Conservation (phyloP, 2,113 vertebrate species). For the Nanorana parkeri region DNA sequence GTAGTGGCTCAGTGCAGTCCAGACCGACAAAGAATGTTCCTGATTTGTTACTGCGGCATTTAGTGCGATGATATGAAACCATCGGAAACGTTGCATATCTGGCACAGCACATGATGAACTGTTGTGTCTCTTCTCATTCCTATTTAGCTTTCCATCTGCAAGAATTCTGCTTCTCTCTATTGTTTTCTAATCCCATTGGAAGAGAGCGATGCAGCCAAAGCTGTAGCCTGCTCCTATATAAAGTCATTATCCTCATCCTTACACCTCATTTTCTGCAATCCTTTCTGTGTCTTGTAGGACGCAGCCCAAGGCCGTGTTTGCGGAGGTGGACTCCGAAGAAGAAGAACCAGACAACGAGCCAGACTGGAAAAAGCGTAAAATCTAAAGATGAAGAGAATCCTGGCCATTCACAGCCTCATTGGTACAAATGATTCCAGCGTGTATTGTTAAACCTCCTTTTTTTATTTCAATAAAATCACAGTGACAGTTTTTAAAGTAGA, state of each 20-base stretch:
- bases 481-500: no score
- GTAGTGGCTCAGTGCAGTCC: no score
- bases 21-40: no score
- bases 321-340: slow-evolving; percentile 89
- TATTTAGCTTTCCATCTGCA: background rate
- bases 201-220: background rate
- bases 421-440: no score
- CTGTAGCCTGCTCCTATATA: background rate
- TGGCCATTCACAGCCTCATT: no score
- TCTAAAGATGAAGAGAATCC: slow-evolving; percentile 74
- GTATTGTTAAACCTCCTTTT: no score
- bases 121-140: background rate
- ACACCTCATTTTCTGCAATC: slow-evolving; percentile 5
- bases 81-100: background rate
- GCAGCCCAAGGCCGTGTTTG: slow-evolving; percentile 91
- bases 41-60: no score
- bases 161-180: background rate
- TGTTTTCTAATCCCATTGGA: slow-evolving; percentile 7
- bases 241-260: background rate
- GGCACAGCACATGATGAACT: background rate
- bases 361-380: slow-evolving; percentile 98
- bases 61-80: no score
- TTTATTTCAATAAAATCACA: no score
- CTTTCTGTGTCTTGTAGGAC: slow-evolving; percentile 78
- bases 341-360: slow-evolving; percentile 91